Base-by-base conservation (phyloP, 2,113 vertebrate genomes). In the Zeus faber region DNA sequence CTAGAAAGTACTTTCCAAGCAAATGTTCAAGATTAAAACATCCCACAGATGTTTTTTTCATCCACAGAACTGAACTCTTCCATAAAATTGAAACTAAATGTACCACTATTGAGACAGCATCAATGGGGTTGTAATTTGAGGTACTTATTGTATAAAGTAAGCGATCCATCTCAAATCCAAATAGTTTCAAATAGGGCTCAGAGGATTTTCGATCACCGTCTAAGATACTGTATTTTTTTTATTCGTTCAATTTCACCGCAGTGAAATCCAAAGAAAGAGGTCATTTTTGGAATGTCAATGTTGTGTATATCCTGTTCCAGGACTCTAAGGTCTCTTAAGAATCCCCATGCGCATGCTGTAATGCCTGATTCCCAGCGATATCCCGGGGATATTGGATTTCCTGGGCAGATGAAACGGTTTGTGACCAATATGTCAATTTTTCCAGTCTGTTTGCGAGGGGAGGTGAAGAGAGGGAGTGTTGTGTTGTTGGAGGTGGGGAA, bases 321-420 rank as follows among this genome's bases (percentile, higher is more conserved):
- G 71, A 85, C 79, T 82, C 79, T 39, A n/a, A 77, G 70, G 80
- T 81, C 80, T 78, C 67, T 61, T 83, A 72, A 74, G 51, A 80
- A 79, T 75, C 76, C 72, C 37, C 4, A 3, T 56, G 66, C 73
- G 73, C 80, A 70, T 2, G 35, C 59, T 33, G 66, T 81, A 73
- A 85, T 43, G 37, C 72, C 85, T 85, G 71, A 84, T 77, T 84
- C 74, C 64, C 62, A 41, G 67, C 84, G 72, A 88, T 84, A 85
- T 84, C 71, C 44, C 7, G 41, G 62, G 80, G 76, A 85, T 81
- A 85, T 87, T 86, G 79, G 77, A 85, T 87, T 83, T 77, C 79
- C 65, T 51, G 51, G 4, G 51, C 66, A 77, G 79, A 85, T 77
- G 73, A 82, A 79, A 73, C 77, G 77, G 80, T 79, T 85, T 82